Conservation (phyloP, 2,113 vertebrate genomes). For the Brevimyrus niger region DNA sequence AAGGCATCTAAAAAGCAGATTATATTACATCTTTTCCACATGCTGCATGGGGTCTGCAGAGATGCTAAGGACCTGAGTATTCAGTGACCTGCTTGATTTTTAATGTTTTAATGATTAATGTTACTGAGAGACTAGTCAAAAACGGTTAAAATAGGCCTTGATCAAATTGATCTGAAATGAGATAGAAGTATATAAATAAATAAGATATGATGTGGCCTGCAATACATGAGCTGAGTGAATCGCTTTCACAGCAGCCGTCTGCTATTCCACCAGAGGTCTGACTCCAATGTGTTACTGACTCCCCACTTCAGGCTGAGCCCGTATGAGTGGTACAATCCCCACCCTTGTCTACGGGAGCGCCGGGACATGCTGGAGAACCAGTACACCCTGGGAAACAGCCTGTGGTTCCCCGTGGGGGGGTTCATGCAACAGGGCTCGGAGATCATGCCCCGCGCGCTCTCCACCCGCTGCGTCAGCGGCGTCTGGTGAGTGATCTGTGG, state of each 20-base stretch:
- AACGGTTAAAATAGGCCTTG: not conserved
- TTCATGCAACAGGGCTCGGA: conserved; percentile 94
- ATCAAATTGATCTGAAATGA: not conserved
- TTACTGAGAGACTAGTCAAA: not conserved
- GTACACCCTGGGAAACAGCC: conserved; percentile 86
- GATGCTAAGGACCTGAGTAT: not conserved
- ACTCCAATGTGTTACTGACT: not conserved
- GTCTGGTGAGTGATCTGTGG: conserved; percentile 70
- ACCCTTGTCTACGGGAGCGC: conserved; percentile 75
- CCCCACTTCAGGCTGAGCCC: conserved; percentile 68
- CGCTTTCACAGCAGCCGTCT: not conserved
- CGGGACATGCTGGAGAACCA: conserved; percentile 82
- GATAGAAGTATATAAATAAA: not conserved
- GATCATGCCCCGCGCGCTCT: conserved; percentile 83
- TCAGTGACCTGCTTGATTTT: not conserved
- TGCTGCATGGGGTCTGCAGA: not conserved
- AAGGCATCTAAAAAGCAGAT: not conserved
- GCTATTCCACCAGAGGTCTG: not conserved
- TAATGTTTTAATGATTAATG: not conserved
- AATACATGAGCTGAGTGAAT: not conserved
- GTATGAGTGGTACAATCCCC: conserved; percentile 90
- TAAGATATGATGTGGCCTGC: not conserved
- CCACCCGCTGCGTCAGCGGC: conserved; percentile 85
- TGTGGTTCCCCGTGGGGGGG: conserved; percentile 88
- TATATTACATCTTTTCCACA: not conserved